Base-by-base conservation (phyloP, 1,140 invertebrate species). In the Drosophila watanabei region DNA sequence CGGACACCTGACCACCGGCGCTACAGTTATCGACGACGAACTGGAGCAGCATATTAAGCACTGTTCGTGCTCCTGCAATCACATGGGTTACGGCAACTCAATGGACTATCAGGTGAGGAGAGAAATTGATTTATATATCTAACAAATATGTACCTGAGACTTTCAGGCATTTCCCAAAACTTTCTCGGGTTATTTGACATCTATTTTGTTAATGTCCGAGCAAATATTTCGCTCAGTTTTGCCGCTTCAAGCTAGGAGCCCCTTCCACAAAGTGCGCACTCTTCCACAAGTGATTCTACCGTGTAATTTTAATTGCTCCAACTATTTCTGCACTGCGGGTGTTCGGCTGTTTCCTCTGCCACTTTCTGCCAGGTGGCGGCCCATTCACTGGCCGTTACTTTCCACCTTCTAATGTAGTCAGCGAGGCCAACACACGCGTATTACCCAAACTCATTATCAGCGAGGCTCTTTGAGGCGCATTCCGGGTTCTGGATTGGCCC, bases 31-130 rank as follows among this genome's bases (percentile, higher is more conserved):
- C 24, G 96, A 96, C 89, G 94, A 96, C 58, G 97, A 97, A 94
- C 95, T 98, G 93, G 95, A 97, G 90, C 95, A 96, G 94, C 97
- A 98, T 94, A 97, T 97, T 93, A 96, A 97, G 93, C 95, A 95
- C 89, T 98, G 97, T 93, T 95, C 96, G 66, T 98, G 97, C 94
- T 96, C 96, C 81, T 98, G 97, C 94, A 97, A 97, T 94, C 97
- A 98, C 94, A 97, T 97, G 96, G 97, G 97, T 92, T 97, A 97
- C 94, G 97, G 97, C 77, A 97, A 97, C 94, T 97, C 96, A 93
- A 96, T 97, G 95, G 97, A 97, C 94, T 97, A 97, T 94, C 97
- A 97, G 96, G 96, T 97, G 93, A 39, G 30, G 5, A 46, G 4
- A 9, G 28, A 33, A 14, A 20, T 56, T 20, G 13, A 11, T 13